Base-by-base conservation (phyloP, 2,113 vertebrate genomes). In the Stegostoma tigrinum region DNA sequence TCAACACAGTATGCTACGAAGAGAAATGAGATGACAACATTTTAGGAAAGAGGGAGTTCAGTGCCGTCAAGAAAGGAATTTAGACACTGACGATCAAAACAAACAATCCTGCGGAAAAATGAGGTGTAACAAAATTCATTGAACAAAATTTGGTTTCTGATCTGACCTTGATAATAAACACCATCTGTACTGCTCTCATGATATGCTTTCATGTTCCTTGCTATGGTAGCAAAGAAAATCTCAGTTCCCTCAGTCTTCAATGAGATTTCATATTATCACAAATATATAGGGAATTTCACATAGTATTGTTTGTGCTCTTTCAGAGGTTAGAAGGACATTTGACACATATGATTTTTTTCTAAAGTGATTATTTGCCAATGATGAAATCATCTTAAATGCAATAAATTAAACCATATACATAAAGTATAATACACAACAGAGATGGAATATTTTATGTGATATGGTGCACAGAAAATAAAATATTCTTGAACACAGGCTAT, bases 121-220 rank as follows among this genome's bases (percentile, higher is more conserved):
- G 89, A 93, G 89, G 89, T 93, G 89, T 61, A 66, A 61, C 14
- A 93, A 93, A 93, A 66, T 93, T 93, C 89, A 93, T 93, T n/a
- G 64, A 93, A 67, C 89, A 93, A 64, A 66, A 61, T 66, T 91
- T 91, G 87, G 87, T 64, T 93, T 93, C 61, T 93, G 89, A 66
- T 93, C 34, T 93, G 89, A 93, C 89, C 89, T 93, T 12, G 61
- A 93, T 93, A 93, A 93, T 93, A 93, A 93, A 66, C 89, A 66
- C 89, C 89, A 93, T 93, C 89, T 93, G 89, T 38, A 67, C n/a
- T n/a, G 24, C 61, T 93, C 89, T 61, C 61, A 67, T 17, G n/a
- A 61, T 38, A 61, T n/a, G 6, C 89, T 93, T 93, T 93, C 89
- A 93, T 93, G 89, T 93, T 66, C 61, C 61, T n/a, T 93, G 89